Percentiles rank a stretch among this genome's conserved stretches.
Evolutionary conservation across 30 jellyfish, hydroid and myxozoan genomes (phyloP).

Genomic region (Haliclystus octoradiatus): DNA sequence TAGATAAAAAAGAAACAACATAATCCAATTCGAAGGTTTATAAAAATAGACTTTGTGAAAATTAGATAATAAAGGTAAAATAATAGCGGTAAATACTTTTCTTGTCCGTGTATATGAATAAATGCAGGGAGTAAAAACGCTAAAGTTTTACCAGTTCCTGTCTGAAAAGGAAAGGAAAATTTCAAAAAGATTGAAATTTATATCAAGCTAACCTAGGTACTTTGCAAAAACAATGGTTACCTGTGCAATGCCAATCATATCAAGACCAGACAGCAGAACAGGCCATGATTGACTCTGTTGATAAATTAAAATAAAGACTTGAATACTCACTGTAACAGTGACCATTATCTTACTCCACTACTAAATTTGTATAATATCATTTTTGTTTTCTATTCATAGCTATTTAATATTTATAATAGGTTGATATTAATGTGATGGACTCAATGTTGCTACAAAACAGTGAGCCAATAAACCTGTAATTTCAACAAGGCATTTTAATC

Average conservation of each 20-base stretch:
- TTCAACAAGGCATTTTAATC: too few relatives aligned
- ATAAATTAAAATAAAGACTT: neutral
- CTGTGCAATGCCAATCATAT: slow-evolving; percentile 97
- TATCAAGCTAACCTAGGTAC: too few relatives aligned
- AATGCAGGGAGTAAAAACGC: slow-evolving; percentile 98
- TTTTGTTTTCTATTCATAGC: too few relatives aligned
- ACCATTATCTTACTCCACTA: too few relatives aligned
- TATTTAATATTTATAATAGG: too few relatives aligned
- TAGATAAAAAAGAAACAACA: too few relatives aligned
- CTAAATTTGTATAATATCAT: too few relatives aligned
- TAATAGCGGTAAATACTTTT: slow-evolving; percentile 15
- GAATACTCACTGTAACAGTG: neutral
- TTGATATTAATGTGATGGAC: too few relatives aligned
- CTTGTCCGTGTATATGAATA: slow-evolving; percentile 87
- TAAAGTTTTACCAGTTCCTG: slow-evolving; percentile 98
- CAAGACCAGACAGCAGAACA: slow-evolving; percentile 79
- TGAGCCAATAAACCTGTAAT: too few relatives aligned
- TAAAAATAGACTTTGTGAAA: neutral
- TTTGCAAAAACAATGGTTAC: slow-evolving; percentile 14
- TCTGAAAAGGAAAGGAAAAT: slow-evolving; percentile 27
- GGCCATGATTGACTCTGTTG: slow-evolving; percentile 98
- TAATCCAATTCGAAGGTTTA: neutral
- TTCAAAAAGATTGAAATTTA: too few relatives aligned
- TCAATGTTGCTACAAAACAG: too few relatives aligned
- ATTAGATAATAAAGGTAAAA: neutral